These are phyloP conservation scores for Orestias chungarensis DNA, from an alignment of 2,797 vertebrate genomes.

Conservation along the genomic window DNA sequence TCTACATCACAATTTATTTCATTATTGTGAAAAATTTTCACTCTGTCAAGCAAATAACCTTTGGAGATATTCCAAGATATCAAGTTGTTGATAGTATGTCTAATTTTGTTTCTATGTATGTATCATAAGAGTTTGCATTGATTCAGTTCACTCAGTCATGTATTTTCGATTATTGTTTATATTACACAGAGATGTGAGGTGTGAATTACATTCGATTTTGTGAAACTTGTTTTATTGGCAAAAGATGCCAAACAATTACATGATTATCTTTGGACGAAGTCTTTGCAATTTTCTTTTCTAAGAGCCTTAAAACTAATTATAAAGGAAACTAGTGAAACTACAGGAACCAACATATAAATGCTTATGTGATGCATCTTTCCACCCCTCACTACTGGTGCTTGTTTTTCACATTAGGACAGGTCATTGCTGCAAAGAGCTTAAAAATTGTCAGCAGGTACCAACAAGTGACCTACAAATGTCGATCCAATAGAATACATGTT, in stretches of 20 bases:
- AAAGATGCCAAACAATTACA: background rate
- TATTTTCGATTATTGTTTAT: background rate
- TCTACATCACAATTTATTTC: background rate
- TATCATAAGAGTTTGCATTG: background rate
- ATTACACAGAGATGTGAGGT: background rate
- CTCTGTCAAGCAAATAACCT: background rate
- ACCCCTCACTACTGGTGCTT: too few species aligned
- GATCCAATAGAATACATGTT: background rate
- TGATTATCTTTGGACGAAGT: background rate
- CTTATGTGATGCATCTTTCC: background rate
- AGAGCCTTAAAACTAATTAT: background rate
- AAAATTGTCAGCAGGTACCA: background rate
- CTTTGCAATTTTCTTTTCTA: background rate
- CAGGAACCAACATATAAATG: background rate
- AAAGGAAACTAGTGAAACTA: background rate
- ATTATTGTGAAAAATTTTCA: background rate
- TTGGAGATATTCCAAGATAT: background rate
- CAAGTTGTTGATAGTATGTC: background rate
- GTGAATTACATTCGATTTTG: background rate
- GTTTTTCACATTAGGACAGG: background rate
- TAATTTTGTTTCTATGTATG: too few species aligned
- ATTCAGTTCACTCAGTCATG: background rate
- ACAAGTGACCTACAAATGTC: slow-evolving; percentile 5
- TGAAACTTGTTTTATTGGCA: background rate
- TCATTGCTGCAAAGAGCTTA: slow-evolving; percentile 1